Evolutionary conservation across 2,113 vertebrate genomes (phyloP), one percentile per base, ranked within the genome.

Genomic region (Pseudorasbora parva): DNA sequence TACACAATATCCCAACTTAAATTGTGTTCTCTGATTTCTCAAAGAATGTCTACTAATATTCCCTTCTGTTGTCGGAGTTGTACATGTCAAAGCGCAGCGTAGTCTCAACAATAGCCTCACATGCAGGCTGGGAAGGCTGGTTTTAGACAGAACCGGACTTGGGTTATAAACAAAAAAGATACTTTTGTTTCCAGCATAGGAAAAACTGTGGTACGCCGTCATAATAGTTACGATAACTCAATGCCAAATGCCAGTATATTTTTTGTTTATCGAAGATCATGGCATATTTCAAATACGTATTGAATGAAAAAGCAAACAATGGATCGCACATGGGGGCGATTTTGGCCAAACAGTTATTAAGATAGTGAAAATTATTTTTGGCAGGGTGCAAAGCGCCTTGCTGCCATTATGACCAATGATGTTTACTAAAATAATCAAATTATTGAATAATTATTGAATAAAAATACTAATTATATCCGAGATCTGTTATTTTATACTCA

Each of bases 101-200:
- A 82, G 75, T 79, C 85, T 86, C 81, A 83, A 78, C 85, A 83
- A 80, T 57, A 74, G 27, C 10, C 19, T 60, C 43, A 25, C 33
- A 74, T 25, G 62, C 30, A 72, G 23, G 74, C 81, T 79, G 75
- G 54, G 30, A 64, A 79, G 62, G 56, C 75, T 57, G 15, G 75
- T 74, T 80, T 82, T 74, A 57, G 85, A 23, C 30, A 45, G 6
- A 56, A 51, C n/a, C 66, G 85, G 81, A 79, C n/a, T 17, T 30
- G 25, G 54, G 21, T 82, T 86, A 17, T 78, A 82, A 56, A 82
- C 80, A 86, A 83, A 86, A 14, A 45, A 0, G 9, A 60, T n/a
- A 21, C 8, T 71, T 66, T 49, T 72, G 62, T 82, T 76, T 84
- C 33, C 51, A 33, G 45, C 12, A 8, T 49, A 4, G 72, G 73